A percentile compares a stretch with the other conserved stretches of the same genome.
phyloP scores from a whole-genome alignment of 2,888 invertebrate genomes.

The Macropis europaea region DNA sequence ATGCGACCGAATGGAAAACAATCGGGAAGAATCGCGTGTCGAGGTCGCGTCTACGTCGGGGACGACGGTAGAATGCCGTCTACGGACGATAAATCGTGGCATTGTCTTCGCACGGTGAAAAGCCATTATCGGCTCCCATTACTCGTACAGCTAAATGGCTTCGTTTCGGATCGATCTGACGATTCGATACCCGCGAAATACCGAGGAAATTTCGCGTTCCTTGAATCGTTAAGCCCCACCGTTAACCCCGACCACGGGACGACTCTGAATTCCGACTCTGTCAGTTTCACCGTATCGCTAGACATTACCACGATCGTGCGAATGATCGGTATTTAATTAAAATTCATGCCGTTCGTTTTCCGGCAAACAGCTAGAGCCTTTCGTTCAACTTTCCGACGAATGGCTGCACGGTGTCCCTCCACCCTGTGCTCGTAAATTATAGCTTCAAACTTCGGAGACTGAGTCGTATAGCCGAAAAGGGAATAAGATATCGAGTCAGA shows the following conservation, averaged over 20 bases:
- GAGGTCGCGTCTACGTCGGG: background rate
- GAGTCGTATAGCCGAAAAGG: too few relatives aligned
- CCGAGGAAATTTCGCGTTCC: conserved; percentile 58
- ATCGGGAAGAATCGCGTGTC: background rate
- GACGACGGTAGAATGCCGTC: conserved; percentile 48
- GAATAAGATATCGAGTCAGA: too few relatives aligned
- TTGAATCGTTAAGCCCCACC: conserved; percentile 57
- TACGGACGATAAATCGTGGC: conserved; percentile 65
- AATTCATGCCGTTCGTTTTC: conserved; percentile 13
- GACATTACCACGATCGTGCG: conserved; percentile 1
- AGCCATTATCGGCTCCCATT: conserved; percentile 61
- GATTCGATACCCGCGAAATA: conserved; percentile 61
- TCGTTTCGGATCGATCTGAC: conserved; percentile 49
- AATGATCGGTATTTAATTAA: conserved; percentile 49
- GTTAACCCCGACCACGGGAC: conserved; percentile 39
- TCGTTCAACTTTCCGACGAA: background rate
- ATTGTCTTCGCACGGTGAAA: conserved; percentile 57
- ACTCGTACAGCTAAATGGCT: conserved; percentile 60
- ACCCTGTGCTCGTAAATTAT: too few relatives aligned
- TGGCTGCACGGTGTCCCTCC: too few relatives aligned
- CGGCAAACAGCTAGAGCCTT: background rate
- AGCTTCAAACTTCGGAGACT: too few relatives aligned
- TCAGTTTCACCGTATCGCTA: conserved; percentile 35
- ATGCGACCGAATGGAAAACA: background rate
- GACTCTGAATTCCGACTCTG: conserved; percentile 50